A percentile compares a stretch with the other conserved stretches of the same genome.
These are phyloP conservation scores for Ips nitidus DNA, from an alignment of 1,140 invertebrate species.

Conservation along the genomic window DNA sequence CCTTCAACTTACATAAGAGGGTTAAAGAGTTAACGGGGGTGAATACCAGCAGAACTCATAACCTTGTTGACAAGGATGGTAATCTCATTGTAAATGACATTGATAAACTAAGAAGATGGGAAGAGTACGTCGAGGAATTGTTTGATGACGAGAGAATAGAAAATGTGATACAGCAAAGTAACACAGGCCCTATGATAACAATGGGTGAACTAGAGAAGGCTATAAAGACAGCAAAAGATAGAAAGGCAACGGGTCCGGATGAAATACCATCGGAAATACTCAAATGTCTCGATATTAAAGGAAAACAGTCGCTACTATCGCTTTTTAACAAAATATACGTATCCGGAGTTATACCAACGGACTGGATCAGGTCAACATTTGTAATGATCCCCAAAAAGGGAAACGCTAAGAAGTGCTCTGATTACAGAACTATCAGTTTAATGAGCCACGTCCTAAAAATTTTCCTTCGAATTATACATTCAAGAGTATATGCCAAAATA, in stretches of 20 bases:
- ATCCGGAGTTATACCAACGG: not conserved
- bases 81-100: not conserved
- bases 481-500: too few relatives aligned
- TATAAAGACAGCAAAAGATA: not conserved
- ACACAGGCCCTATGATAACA: not conserved
- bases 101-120: constrained; percentile 1
- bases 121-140: not conserved
- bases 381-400: not conserved
- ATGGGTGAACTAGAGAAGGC: constrained; percentile 1
- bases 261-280: not conserved
- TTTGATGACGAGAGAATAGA: not conserved
- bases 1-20: too few relatives aligned
- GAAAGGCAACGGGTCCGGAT: constrained; percentile 3
- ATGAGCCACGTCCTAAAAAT: not conserved
- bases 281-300: not conserved
- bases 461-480: too few relatives aligned
- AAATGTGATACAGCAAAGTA: not conserved
- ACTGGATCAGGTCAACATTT: not conserved
- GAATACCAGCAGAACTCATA: too few relatives aligned
- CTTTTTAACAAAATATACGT: constrained; percentile 3
- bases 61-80: not conserved
- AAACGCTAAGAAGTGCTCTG: not conserved
- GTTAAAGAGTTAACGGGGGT: too few relatives aligned
- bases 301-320: not conserved
- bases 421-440: not conserved